These are phyloP conservation scores for Drosophila mayaguana DNA, from an alignment of 2,888 invertebrate genomes.

Conservation along the genomic window DNA sequence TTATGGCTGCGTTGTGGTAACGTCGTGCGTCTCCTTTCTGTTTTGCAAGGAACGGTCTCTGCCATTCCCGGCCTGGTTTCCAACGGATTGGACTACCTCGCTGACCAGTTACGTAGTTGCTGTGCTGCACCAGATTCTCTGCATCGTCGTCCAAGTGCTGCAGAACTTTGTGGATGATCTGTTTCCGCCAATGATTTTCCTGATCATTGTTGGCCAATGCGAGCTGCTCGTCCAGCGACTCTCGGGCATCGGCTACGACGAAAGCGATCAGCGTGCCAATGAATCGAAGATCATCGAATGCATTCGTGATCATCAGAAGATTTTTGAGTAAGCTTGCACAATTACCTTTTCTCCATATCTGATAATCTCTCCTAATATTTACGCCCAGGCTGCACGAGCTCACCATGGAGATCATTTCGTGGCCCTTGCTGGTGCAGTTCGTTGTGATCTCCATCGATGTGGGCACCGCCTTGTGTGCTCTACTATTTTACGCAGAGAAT, in stretches of 20 bases:
- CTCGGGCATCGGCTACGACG: conserved; percentile 50
- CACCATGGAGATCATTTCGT: conserved; percentile 45
- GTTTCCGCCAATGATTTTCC: conserved; percentile 51
- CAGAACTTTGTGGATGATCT: conserved; percentile 54
- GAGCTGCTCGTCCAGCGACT: conserved; percentile 50
- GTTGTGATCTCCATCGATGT: conserved; percentile 48
- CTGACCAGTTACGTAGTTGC: conserved; percentile 22
- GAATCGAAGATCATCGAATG: conserved; percentile 54
- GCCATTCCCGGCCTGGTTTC: conserved; percentile 59
- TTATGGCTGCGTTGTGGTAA: conserved; percentile 8
- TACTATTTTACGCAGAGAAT: conserved; percentile 53
- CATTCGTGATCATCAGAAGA: conserved; percentile 57
- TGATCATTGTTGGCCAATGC: conserved; percentile 47
- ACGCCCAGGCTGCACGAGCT: conserved; percentile 40
- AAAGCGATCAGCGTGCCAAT: conserved; percentile 22
- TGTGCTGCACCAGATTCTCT: conserved; percentile 29
- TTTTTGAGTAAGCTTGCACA: conserved; percentile 46
- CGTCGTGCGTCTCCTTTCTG: conserved; percentile 2
- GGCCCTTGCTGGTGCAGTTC: conserved; percentile 62
- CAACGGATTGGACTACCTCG: conserved; percentile 58
- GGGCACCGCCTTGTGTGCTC: conserved; percentile 37
- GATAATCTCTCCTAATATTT: neutral
- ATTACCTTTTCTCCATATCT: too few relatives aligned
- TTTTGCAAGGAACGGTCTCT: conserved; percentile 33
- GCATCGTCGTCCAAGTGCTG: conserved; percentile 16